phyloP scores from a whole-genome alignment of 2,113 vertebrate genomes.

The Pelecanus crispus region DNA sequence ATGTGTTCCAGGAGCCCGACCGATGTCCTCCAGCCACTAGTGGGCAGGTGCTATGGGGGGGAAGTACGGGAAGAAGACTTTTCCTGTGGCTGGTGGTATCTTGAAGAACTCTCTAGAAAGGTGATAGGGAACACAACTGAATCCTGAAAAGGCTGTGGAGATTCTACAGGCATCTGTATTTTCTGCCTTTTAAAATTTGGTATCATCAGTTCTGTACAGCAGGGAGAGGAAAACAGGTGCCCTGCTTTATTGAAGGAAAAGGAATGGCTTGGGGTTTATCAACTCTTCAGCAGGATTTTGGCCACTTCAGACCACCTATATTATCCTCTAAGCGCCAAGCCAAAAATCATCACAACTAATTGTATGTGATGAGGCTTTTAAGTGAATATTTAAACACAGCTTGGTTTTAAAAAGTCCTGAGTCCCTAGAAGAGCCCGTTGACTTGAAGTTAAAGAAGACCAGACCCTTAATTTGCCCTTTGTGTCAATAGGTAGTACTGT shows the following conservation, averaged over 20 bases:
- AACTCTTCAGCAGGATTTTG: not conserved
- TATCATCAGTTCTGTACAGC: not conserved
- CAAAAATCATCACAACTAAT: not conserved
- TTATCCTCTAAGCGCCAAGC: not conserved
- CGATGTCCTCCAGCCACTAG: not conserved
- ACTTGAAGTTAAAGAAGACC: not conserved
- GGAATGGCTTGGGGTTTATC: not conserved
- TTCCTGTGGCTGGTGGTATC: not conserved
- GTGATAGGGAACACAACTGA: not conserved
- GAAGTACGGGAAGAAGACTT: not conserved
- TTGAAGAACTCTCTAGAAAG: not conserved
- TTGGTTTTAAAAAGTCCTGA: not conserved
- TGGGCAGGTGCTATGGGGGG: not conserved
- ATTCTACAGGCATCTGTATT: not conserved
- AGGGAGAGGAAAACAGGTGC: not conserved
- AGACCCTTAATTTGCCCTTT: not conserved
- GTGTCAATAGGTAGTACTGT: not conserved
- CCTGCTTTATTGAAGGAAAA: not conserved
- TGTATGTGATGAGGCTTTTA: not conserved
- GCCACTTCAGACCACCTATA: not conserved
- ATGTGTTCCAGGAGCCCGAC: not conserved
- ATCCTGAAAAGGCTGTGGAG: not conserved
- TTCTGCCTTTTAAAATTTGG: not conserved
- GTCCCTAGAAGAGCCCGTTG: not conserved
- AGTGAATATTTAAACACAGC: not conserved